A percentile compares a stretch with the other conserved stretches of the same genome.
phyloP scores from a whole-genome alignment of 2,888 invertebrate species.

The Euclidia mi region DNA sequence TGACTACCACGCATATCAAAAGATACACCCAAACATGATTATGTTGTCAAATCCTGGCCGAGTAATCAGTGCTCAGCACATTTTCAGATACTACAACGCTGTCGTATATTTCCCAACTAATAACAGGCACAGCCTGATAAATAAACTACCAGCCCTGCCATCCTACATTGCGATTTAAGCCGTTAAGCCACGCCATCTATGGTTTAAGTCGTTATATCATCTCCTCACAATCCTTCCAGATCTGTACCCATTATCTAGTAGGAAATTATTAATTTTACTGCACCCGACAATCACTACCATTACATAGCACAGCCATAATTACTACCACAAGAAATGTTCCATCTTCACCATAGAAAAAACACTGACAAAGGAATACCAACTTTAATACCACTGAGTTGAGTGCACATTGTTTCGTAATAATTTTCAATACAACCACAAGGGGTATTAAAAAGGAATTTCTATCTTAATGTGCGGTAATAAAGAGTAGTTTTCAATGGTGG shows the following conservation, averaged over 20 bases:
- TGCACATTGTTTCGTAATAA: constrained; percentile 1
- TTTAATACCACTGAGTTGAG: not conserved
- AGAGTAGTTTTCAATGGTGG: constrained; percentile 6
- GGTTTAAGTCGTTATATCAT: no score
- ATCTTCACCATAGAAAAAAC: constrained; percentile 20
- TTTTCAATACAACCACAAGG: not conserved
- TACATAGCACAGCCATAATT: constrained; percentile 24
- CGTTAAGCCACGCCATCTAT: no score
- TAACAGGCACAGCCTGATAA: no score
- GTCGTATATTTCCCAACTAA: no score
- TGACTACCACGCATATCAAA: no score
- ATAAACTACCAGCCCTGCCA: no score
- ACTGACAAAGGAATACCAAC: constrained; percentile 12
- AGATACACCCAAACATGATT: no score
- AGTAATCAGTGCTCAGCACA: no score
- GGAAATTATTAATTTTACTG: constrained; percentile 30
- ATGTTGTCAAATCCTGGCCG: no score
- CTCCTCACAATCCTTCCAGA: no score
- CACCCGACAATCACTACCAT: constrained; percentile 31
- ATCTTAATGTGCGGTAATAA: constrained; percentile 7
- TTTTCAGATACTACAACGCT: no score
- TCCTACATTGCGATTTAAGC: no score
- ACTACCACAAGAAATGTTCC: constrained; percentile 36
- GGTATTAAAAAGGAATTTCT: constrained; percentile 6
- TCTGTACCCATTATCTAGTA: constrained; percentile 15